Conservation (phyloP, 2,797 vertebrate genomes). For the Eleutherodactylus coqui region DNA sequence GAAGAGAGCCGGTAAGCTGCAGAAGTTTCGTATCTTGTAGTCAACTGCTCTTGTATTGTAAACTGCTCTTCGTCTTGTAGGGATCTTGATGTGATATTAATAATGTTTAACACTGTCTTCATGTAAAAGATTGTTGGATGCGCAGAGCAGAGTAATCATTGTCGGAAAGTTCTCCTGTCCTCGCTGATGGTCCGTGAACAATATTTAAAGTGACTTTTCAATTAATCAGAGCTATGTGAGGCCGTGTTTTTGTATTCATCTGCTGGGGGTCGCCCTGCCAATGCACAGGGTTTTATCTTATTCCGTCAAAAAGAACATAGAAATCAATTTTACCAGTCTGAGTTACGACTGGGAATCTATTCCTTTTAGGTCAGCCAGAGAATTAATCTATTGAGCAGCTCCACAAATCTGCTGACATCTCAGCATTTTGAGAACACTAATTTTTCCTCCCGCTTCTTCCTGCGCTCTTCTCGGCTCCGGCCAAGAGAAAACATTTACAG, state of each 20-base stretch:
- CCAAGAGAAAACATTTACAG: slow-evolving; percentile 56
- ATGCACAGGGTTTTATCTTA: slow-evolving; percentile 76
- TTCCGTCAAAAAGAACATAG: slow-evolving; percentile 79
- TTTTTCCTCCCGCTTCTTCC: slow-evolving; percentile 53
- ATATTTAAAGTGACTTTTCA: slow-evolving; percentile 65
- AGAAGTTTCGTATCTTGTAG: neutral
- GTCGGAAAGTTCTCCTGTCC: slow-evolving; percentile 53
- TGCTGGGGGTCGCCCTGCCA: slow-evolving; percentile 68
- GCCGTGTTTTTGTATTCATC: slow-evolving; percentile 64
- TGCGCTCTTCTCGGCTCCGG: slow-evolving; percentile 33
- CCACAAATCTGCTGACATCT: slow-evolving; percentile 80
- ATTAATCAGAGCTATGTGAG: slow-evolving; percentile 61
- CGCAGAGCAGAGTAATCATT: slow-evolving; percentile 50
- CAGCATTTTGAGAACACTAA: slow-evolving; percentile 81
- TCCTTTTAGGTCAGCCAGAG: slow-evolving; percentile 79
- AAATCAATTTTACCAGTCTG: slow-evolving; percentile 83
- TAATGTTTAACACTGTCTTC: slow-evolving; percentile 41
- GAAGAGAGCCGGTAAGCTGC: neutral
- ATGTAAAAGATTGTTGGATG: slow-evolving; percentile 53
- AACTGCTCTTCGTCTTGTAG: slow-evolving; percentile 13
- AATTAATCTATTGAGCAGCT: slow-evolving; percentile 82
- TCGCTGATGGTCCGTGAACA: slow-evolving; percentile 49
- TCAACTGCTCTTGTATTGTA: slow-evolving; percentile 15
- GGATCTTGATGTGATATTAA: slow-evolving; percentile 42
- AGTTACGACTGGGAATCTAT: slow-evolving; percentile 80